Base-by-base conservation (phyloP, 1,140 invertebrate genomes). In the Drosophila grimshawi region DNA sequence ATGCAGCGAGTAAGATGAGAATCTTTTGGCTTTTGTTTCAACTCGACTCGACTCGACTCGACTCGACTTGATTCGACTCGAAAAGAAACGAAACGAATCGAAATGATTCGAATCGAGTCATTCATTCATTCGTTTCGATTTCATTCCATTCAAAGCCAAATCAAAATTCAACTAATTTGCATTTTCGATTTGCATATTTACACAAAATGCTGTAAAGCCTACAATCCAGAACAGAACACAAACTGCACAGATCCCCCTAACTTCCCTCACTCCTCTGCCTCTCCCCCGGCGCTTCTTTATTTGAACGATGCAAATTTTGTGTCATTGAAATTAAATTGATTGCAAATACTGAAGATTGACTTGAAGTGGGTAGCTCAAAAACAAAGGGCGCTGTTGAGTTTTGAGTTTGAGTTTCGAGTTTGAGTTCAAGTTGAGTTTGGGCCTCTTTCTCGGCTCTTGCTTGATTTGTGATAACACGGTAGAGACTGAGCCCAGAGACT, bases 241-340 rank as follows among this genome's bases (percentile, higher is more conserved):
- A 61, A 51, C 35, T 71, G 70, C 70, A 67, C 67, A 67, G 64
- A 66, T 57, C 10, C 4, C 39, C 10, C 6, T 43, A 60, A 32
- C 30, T 7, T 11, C 33, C n/a, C 2, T 63, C 39, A 45, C 45
- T 65, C 43, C 32, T 29, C 32, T 46, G 41, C 19, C 53, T 39
- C 45, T 29, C 51, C 8, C 10, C 59, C n/a, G 5, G 39, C 56
- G 37, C 46, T 37, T 39, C 11, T 29, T 19, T 19, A 19, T 3
- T 8, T 19, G 29, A 46, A 57, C 30, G 67, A 78, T 78, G 78
- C 78, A 89, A 85, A 81, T 81, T 69, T 63, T 89, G 79, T 81
- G 80, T 81, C 85, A 89, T 89, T 89, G 86, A 89, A 89, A 89
- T 89, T 89, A 89, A 89, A 89, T 89, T 89, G 85, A 89, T 89